Conservation (phyloP, 2,888 invertebrate species). For the Venusia cambrica region DNA sequence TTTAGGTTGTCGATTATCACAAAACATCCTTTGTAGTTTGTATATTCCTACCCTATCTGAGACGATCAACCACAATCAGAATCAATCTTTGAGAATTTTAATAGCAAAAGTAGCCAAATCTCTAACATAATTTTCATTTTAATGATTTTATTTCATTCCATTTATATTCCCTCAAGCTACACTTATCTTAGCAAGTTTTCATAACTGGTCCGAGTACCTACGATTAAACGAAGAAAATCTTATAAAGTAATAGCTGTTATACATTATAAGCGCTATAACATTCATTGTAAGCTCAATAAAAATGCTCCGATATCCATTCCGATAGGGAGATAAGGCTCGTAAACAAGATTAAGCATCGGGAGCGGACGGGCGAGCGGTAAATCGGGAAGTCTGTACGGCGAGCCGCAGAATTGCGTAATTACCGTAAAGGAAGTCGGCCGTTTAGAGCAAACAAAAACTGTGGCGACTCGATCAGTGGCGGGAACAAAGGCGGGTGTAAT, state of each 20-base stretch:
- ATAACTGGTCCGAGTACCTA: constrained; percentile 14
- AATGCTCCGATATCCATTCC: constrained; percentile 28
- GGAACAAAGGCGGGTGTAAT: constrained; percentile 78
- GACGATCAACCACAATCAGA: no score
- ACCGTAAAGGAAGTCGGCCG: constrained; percentile 76
- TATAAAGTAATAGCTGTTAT: constrained; percentile 23
- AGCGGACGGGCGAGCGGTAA: constrained; percentile 37
- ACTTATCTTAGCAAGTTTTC: constrained; percentile 15
- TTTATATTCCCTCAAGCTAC: constrained; percentile 3
- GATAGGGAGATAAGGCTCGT: constrained; percentile 33
- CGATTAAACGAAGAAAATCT: constrained; percentile 21
- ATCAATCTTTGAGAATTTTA: no score
- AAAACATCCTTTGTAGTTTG: no score
- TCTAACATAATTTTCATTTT: no score
- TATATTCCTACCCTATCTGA: no score
- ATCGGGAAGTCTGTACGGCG: constrained; percentile 58
- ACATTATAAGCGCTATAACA: constrained; percentile 25
- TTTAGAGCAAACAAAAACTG: constrained; percentile 75
- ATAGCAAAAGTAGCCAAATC: no score
- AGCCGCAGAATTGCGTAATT: constrained; percentile 74
- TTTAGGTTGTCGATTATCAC: no score
- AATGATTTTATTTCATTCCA: background rate
- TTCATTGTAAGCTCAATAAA: constrained; percentile 27
- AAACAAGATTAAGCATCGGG: constrained; percentile 49
- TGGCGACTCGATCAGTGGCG: constrained; percentile 74